These are phyloP conservation scores for Megaustenia siamemsis DNA, from an alignment of 2,888 invertebrate species.

Conservation along the genomic window DNA sequence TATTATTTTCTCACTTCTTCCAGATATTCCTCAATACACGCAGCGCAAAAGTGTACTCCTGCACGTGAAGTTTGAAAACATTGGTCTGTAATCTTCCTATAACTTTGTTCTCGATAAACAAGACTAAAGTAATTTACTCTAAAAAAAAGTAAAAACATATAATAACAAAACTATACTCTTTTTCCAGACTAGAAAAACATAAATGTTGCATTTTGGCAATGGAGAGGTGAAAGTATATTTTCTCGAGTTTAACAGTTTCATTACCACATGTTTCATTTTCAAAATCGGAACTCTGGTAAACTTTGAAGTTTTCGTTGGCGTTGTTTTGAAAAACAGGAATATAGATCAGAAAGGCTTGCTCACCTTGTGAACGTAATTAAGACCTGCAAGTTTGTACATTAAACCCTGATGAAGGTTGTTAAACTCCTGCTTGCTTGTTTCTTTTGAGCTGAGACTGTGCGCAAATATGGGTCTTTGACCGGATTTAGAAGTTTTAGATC, in stretches of 20 bases:
- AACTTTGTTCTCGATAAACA: too few species aligned
- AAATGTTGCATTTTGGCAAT: background rate
- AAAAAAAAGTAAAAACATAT: too few species aligned
- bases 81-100: too few species aligned
- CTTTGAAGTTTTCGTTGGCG: background rate
- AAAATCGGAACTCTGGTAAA: background rate
- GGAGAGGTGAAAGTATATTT: background rate
- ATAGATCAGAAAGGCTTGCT: background rate
- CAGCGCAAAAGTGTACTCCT: too few species aligned
- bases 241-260: background rate
- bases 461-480: background rate
- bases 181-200: background rate
- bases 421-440: background rate
- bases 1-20: too few species aligned
- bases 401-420: background rate
- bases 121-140: too few species aligned
- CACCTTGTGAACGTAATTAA: constrained; percentile 5
- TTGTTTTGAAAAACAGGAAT: constrained; percentile 15
- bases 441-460: background rate
- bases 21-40: too few species aligned
- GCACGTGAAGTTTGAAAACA: too few species aligned
- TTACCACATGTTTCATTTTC: constrained; percentile 6
- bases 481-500: too few species aligned
- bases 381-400: background rate
- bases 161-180: background rate